Evolutionary conservation across 2,113 vertebrate species (phyloP).

Genomic region (Mustela nigripes): DNA sequence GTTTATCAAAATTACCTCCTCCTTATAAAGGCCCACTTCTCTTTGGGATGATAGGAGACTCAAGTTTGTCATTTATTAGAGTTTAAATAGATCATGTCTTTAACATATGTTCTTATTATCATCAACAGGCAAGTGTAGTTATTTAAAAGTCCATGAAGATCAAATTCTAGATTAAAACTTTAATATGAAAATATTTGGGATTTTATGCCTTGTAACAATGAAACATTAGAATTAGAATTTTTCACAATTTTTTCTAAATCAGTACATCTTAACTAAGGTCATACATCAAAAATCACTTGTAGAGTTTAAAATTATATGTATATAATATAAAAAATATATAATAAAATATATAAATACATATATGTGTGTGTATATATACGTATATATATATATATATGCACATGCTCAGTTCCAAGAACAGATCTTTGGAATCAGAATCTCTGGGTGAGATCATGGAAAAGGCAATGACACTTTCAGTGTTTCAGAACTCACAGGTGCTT

Average conservation of each 20-base stretch:
- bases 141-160: background rate
- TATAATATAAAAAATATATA: background rate
- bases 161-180: background rate
- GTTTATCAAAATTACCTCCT: background rate
- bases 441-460: background rate
- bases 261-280: background rate
- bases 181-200: background rate
- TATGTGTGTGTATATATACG: background rate
- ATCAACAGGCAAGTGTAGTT: background rate
- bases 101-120: background rate
- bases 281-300: background rate
- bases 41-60: background rate
- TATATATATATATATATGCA: background rate
- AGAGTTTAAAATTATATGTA: background rate
- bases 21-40: background rate
- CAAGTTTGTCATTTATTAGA: background rate
- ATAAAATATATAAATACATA: background rate
- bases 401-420: background rate
- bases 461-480: background rate
- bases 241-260: background rate
- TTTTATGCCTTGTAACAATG: background rate
- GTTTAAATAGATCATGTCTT: background rate
- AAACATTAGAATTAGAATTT: constrained; percentile 5
- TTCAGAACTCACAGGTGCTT: background rate
- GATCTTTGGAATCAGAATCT: background rate